phyloP scores from a whole-genome alignment of 2,113 vertebrate species.

The Rhinoptilus africanus region DNA sequence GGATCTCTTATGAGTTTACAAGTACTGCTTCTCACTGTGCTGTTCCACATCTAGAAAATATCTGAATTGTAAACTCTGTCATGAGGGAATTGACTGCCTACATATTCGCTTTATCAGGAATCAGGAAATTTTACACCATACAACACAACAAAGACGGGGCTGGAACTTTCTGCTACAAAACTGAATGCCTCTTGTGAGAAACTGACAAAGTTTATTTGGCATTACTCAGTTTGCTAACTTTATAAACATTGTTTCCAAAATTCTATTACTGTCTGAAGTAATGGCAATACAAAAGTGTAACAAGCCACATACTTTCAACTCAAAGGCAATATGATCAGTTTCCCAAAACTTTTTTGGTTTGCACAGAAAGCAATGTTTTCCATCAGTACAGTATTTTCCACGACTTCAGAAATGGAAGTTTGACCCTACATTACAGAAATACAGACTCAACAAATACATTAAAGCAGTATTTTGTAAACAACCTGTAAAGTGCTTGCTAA shows the following conservation, averaged over 20 bases:
- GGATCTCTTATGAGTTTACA: not conserved
- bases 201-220: not conserved
- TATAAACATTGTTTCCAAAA: not conserved
- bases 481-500: slow-evolving; percentile 92
- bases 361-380: not conserved
- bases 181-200: not conserved
- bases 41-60: not conserved
- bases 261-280: not conserved
- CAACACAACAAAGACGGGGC: not conserved
- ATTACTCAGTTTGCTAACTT: not conserved
- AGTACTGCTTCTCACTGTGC: not conserved
- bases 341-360: not conserved
- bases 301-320: not conserved
- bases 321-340: not conserved
- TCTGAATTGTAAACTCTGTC: not conserved
- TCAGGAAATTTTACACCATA: not conserved
- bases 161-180: not conserved
- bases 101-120: not conserved
- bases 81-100: not conserved
- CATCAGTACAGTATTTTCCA: not conserved
- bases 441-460: not conserved
- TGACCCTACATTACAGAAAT: not conserved
- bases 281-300: not conserved
- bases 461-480: not conserved
- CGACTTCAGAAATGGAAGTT: not conserved